phyloP scores from a whole-genome alignment of 2,888 invertebrate species.

The Rhingia rostrata region DNA sequence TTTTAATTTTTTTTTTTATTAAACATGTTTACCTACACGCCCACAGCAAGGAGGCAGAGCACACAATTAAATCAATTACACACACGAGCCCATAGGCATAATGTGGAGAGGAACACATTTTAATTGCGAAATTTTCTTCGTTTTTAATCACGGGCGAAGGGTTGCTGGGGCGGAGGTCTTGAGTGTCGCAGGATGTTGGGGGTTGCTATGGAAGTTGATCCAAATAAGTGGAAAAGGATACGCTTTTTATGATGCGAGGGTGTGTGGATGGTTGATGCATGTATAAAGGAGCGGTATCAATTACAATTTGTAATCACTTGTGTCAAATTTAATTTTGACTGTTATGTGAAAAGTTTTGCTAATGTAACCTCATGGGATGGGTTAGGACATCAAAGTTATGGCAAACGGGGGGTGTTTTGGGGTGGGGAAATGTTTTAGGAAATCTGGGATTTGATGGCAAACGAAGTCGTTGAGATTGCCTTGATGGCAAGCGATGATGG shows the following conservation, averaged over 20 bases:
- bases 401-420: neutral
- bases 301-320: constrained; percentile 69
- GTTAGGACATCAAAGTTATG: neutral
- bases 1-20: neutral
- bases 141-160: neutral
- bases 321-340: constrained; percentile 63
- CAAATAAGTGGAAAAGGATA: constrained; percentile 24
- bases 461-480: constrained; percentile 41
- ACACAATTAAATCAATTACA: constrained; percentile 8
- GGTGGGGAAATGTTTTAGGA: constrained; percentile 6
- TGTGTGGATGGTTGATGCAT: neutral
- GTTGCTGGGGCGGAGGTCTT: neutral
- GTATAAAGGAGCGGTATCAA: constrained; percentile 41
- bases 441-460: constrained; percentile 35
- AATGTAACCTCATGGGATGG: constrained; percentile 14
- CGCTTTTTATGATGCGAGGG: neutral
- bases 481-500: constrained; percentile 13
- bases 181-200: neutral
- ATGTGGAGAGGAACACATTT: constrained; percentile 18
- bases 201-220: neutral
- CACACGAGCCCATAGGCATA: neutral
- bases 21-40: neutral
- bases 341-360: constrained; percentile 60
- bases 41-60: neutral
- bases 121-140: constrained; percentile 30